Percentiles rank a stretch among this genome's conserved stretches.
These are phyloP conservation scores for Chrysomela aeneicollis DNA, from an alignment of 2,888 invertebrate genomes.

Conservation along the genomic window DNA sequence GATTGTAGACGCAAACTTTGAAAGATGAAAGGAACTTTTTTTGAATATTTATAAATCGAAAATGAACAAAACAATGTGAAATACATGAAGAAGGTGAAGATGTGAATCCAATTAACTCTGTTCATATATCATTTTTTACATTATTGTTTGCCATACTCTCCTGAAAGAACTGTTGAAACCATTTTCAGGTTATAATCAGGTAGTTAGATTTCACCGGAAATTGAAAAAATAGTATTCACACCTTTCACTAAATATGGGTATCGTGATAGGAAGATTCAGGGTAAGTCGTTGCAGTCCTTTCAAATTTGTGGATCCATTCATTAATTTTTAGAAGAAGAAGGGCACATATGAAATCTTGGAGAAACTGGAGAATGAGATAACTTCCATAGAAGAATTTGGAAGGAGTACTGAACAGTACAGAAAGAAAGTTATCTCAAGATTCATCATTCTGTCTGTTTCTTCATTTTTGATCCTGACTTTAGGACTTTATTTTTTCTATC, in stretches of 20 bases:
- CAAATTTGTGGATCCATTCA: not conserved
- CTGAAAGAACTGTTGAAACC: not conserved
- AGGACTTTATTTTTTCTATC: slow-evolving; percentile 81
- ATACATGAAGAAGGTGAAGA: not conserved
- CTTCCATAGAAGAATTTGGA: slow-evolving; percentile 80
- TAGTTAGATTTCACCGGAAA: slow-evolving; percentile 9
- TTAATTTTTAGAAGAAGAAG: slow-evolving; percentile 64
- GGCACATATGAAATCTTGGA: slow-evolving; percentile 70
- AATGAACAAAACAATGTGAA: no score
- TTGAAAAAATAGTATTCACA: slow-evolving; percentile 16
- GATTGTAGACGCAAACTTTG: no score
- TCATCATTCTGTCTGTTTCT: slow-evolving; percentile 69
- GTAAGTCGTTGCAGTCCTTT: slow-evolving; percentile 63
- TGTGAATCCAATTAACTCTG: not conserved
- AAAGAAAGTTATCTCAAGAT: slow-evolving; percentile 81
- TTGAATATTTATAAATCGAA: no score
- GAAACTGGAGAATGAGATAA: slow-evolving; percentile 80
- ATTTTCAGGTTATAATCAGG: slow-evolving; percentile 4
- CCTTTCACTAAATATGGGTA: slow-evolving; percentile 64
- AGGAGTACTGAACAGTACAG: slow-evolving; percentile 81
- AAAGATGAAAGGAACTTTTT: no score
- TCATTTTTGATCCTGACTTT: slow-evolving; percentile 76
- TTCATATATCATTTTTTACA: not conserved
- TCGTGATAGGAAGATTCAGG: slow-evolving; percentile 73
- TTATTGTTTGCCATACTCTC: no score